Evolutionary conservation across 2,888 invertebrate species (phyloP), one percentile per base, ranked within the genome.

Genomic region (Alloscopus bannaensis): DNA sequence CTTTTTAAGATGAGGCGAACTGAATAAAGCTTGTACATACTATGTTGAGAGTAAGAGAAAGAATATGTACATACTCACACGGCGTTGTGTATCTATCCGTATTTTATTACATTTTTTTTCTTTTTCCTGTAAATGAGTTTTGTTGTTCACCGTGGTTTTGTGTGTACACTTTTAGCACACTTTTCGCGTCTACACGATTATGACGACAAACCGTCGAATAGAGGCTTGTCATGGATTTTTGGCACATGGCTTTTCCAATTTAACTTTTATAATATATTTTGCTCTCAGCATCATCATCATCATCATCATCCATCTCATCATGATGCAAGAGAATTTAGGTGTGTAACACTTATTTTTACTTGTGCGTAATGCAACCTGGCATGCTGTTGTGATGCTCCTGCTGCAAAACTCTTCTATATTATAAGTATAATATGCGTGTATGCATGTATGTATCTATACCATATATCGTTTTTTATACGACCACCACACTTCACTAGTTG

Each of bases 181-280:
- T 18, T 16, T 52, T 16, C n/a, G 16, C 28, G 22, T 40, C 4
- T 11, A 42, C 20, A 40, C n/a, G n/a, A n/a, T n/a, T 31, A 31
- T 69, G 64, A 57, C 52, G 65, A 65, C 31, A 28, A 52, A 47
- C 47, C 18, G 47, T 28, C 45, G 36, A 24, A 59, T 31, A 62
- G 65, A 71, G 76, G 76, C 69, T 76, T 76, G 76, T 76, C 76
- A 76, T 76, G 62, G 60, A 66, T 62, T 75, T n/a, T 76, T 76
- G 76, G 76, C 69, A 76, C 76, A 76, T 76, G 73, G 52, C 64
- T 59, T 59, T 66, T 75, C 66, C 59, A 76, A 76, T 55, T 62
- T 50, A n/a, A 76, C 59, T 55, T 75, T 69, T 69, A 42, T 47
- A 57, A 66, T 59, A 45, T 20, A 55, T 50, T 72, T 62, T 72